Percentiles rank a stretch among this genome's conserved stretches.
phyloP scores from a whole-genome alignment of 2,797 vertebrate genomes.

The Sebastes nivosus region DNA sequence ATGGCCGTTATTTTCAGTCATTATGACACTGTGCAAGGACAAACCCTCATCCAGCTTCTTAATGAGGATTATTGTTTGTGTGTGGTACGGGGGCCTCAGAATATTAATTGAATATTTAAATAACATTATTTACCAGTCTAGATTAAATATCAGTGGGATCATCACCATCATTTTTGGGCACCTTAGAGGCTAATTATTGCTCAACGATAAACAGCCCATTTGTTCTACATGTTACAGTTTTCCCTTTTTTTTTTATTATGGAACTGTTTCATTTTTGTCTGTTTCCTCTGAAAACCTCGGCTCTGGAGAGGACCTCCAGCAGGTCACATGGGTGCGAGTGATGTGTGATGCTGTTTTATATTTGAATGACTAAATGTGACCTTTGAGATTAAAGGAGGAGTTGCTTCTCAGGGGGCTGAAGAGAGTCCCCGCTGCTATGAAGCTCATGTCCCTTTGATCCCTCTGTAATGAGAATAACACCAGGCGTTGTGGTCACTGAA shows the following conservation, averaged over 20 bases:
- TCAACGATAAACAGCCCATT: background rate
- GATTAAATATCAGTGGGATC: constrained; percentile 14
- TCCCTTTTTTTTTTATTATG: background rate
- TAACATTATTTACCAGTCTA: constrained; percentile 4
- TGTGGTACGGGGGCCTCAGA: background rate
- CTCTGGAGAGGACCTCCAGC: constrained; percentile 28
- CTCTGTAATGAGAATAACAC: constrained; percentile 80
- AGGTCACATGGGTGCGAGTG: constrained; percentile 48
- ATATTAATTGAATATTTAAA: constrained; percentile 34
- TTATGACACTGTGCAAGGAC: constrained; percentile 33
- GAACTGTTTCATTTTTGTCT: background rate
- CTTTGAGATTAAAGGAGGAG: constrained; percentile 82
- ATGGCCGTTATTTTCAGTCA: constrained; percentile 25
- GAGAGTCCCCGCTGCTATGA: constrained; percentile 76
- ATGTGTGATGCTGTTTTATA: constrained; percentile 77
- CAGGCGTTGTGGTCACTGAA: constrained; percentile 78
- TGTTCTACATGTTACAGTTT: background rate
- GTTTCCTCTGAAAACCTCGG: constrained; percentile 19
- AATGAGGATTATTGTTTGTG: constrained; percentile 27
- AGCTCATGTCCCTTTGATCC: constrained; percentile 82
- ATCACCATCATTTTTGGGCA: background rate
- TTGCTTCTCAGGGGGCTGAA: constrained; percentile 72
- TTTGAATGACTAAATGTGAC: constrained; percentile 83
- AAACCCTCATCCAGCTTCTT: constrained; percentile 19
- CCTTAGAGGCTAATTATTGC: constrained; percentile 20